Conservation (phyloP, 2,797 vertebrate genomes). For the Bradypodion pumilum region DNA sequence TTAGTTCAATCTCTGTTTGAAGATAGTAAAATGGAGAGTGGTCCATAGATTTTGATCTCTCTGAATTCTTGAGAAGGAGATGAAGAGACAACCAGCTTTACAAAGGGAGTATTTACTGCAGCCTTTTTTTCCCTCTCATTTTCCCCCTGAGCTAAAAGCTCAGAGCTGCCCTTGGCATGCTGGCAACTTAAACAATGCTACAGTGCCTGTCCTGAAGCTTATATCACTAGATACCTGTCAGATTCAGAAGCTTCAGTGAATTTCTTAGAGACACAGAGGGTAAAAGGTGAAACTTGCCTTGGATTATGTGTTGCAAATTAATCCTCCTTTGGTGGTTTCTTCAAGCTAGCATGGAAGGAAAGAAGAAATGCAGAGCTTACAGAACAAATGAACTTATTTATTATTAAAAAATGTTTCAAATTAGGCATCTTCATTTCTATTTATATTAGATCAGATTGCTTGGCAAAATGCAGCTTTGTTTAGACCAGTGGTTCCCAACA, state of each 20-base stretch:
- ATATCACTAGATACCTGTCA: constrained; percentile 49
- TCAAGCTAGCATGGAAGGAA: constrained; percentile 43
- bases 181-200: constrained; percentile 60
- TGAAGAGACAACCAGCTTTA: background rate
- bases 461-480: background rate
- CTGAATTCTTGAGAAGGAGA: too few species aligned
- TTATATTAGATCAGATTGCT: constrained; percentile 36
- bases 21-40: too few species aligned
- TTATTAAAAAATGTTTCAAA: constrained; percentile 27
- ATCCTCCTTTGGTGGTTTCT: constrained; percentile 35
- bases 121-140: background rate
- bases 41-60: too few species aligned
- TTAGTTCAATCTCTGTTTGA: too few species aligned
- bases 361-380: constrained; percentile 17
- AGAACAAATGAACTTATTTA: constrained; percentile 16
- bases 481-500: too few species aligned
- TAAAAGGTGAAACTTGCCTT: constrained; percentile 44
- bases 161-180: constrained; percentile 49
- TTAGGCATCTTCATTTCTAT: constrained; percentile 35
- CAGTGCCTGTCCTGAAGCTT: constrained; percentile 36
- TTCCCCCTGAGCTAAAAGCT: constrained; percentile 45
- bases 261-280: constrained; percentile 29
- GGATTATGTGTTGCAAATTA: constrained; percentile 49
- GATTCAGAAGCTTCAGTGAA: background rate
- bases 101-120: background rate